phyloP scores from a whole-genome alignment of 2,888 invertebrate species.

The Neuroscelio doddi region DNA sequence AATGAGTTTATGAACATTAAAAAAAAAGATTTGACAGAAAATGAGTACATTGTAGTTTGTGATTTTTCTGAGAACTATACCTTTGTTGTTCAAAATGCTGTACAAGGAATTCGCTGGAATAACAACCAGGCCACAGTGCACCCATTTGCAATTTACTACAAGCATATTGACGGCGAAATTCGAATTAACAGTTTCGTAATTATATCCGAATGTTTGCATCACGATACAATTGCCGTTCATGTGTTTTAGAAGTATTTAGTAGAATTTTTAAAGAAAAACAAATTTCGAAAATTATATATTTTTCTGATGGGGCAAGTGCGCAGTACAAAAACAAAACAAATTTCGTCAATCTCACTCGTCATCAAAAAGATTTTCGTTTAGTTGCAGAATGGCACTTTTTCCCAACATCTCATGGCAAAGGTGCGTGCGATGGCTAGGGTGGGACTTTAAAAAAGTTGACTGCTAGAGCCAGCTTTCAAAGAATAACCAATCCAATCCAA shows the following conservation, averaged over 20 bases:
- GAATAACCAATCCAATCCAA: conserved; percentile 10
- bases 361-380: conserved; percentile 19
- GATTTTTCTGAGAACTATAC: conserved; percentile 3
- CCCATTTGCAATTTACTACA: background rate
- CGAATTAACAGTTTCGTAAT: background rate
- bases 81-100: background rate
- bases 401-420: conserved; percentile 21
- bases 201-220: too few species aligned
- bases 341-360: conserved; percentile 23
- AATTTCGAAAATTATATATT: conserved; percentile 8
- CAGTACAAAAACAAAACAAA: conserved; percentile 23
- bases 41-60: too few species aligned
- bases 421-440: conserved; percentile 17
- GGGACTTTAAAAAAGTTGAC: conserved; percentile 23
- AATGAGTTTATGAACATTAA: background rate
- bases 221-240: background rate
- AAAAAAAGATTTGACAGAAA: background rate
- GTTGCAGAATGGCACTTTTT: conserved; percentile 22
- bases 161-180: background rate
- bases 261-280: background rate
- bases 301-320: conserved; percentile 7
- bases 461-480: conserved; percentile 21
- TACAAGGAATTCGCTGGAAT: background rate
- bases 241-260: background rate
- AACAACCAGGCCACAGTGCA: too few species aligned